These are phyloP conservation scores for Prunella strophiata DNA, from an alignment of 2,797 vertebrate genomes.

Conservation along the genomic window DNA sequence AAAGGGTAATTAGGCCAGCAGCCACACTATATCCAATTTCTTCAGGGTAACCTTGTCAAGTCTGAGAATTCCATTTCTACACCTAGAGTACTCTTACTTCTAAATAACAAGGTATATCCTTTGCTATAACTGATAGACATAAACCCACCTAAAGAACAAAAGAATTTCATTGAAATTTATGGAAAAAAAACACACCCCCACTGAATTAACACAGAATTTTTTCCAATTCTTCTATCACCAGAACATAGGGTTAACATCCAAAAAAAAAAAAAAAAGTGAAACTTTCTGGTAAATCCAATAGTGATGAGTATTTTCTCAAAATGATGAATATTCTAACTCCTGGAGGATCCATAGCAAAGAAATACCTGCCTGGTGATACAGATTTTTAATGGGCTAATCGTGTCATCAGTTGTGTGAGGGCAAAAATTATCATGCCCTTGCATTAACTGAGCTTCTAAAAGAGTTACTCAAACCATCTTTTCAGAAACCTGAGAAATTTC, in stretches of 20 bases:
- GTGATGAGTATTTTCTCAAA: not conserved
- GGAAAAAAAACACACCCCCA: not conserved
- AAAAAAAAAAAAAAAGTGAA: not conserved
- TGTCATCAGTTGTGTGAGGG: not conserved
- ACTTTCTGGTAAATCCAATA: not conserved
- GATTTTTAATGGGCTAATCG: not conserved
- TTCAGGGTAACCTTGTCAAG: not conserved
- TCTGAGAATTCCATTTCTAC: not conserved
- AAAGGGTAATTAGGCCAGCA: not conserved
- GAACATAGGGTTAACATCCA: not conserved
- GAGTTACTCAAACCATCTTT: not conserved
- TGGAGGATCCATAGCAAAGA: not conserved
- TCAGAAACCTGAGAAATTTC: not conserved
- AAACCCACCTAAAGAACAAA: not conserved
- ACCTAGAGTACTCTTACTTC: not conserved
- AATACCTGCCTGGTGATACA: not conserved
- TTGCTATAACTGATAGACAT: not conserved
- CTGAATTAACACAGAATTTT: not conserved
- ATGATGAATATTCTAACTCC: not conserved
- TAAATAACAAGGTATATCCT: not conserved
- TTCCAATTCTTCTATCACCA: not conserved
- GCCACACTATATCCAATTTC: not conserved
- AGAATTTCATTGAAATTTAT: not conserved
- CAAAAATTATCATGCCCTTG: not conserved
- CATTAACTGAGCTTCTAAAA: not conserved